Conservation (phyloP, 1,140 invertebrate genomes). For the Scylla paramamosain region DNA sequence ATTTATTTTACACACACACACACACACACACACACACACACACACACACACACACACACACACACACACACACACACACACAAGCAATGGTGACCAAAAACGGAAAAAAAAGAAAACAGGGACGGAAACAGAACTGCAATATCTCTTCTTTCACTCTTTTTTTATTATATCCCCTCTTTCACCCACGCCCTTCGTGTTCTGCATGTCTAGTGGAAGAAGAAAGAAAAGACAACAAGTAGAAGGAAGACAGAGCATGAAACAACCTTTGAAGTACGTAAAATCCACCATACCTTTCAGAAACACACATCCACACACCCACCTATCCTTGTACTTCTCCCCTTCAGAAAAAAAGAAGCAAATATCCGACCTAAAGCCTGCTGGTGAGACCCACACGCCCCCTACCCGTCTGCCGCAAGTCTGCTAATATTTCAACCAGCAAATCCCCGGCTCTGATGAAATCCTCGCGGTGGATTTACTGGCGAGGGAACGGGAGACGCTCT, state of each 20-base stretch:
- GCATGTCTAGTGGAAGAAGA: neutral
- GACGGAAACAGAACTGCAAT: neutral
- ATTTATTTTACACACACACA: slow-evolving; percentile 33
- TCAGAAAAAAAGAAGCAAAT: neutral
- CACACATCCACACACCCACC: neutral
- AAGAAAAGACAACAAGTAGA: neutral
- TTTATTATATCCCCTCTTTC: neutral
- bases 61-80: slow-evolving; percentile 20
- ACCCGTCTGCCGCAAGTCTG: slow-evolving; percentile 25
- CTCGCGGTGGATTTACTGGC: slow-evolving; percentile 22
- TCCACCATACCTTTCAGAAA: neutral
- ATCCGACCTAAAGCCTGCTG: neutral
- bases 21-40: slow-evolving; percentile 20
- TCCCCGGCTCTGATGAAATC: slow-evolving; percentile 60
- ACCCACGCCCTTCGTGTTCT: neutral
- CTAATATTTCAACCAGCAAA: slow-evolving; percentile 59
- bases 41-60: slow-evolving; percentile 19
- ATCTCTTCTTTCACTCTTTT: neutral
- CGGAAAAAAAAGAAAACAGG: neutral
- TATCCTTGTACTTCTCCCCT: neutral
- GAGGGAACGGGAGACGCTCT: neutral
- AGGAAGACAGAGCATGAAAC: neutral
- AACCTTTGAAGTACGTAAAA: neutral
- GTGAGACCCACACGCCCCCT: slow-evolving; percentile 28
- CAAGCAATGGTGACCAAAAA: neutral